A percentile compares a stretch with the other conserved stretches of the same genome.
Evolutionary conservation across 2,797 vertebrate species (phyloP).

Genomic region (Alectoris magna): DNA sequence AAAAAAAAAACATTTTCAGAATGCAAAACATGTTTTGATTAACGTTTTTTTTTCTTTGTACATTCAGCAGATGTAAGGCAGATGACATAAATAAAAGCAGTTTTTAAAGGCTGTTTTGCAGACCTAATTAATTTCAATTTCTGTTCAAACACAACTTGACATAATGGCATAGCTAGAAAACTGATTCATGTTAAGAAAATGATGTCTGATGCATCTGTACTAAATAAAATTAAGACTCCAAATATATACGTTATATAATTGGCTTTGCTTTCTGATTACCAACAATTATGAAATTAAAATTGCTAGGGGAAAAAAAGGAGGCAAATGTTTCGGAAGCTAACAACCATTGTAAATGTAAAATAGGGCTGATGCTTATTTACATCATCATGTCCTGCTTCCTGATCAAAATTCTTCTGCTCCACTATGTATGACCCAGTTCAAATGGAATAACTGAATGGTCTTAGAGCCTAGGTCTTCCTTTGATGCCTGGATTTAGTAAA

Average conservation of each 20-base stretch:
- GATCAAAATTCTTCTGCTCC: neutral
- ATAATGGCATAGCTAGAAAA: neutral
- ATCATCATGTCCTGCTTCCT: neutral
- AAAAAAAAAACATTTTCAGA: neutral
- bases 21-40: neutral
- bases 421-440: neutral
- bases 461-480: neutral
- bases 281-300: neutral
- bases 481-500: neutral
- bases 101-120: neutral
- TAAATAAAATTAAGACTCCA: neutral
- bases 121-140: neutral
- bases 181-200: neutral
- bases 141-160: neutral
- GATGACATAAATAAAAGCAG: neutral
- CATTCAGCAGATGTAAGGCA: neutral
- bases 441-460: neutral
- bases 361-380: fast-evolving
- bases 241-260: neutral
- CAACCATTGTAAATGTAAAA: neutral
- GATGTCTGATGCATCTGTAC: neutral
- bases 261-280: neutral
- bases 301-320: neutral
- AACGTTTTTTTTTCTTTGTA: neutral
- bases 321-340: neutral